Percentiles rank a stretch among this genome's conserved stretches.
These are phyloP conservation scores for Hydropsyche betteni DNA, from an alignment of 2,888 invertebrate species.

Conservation along the genomic window DNA sequence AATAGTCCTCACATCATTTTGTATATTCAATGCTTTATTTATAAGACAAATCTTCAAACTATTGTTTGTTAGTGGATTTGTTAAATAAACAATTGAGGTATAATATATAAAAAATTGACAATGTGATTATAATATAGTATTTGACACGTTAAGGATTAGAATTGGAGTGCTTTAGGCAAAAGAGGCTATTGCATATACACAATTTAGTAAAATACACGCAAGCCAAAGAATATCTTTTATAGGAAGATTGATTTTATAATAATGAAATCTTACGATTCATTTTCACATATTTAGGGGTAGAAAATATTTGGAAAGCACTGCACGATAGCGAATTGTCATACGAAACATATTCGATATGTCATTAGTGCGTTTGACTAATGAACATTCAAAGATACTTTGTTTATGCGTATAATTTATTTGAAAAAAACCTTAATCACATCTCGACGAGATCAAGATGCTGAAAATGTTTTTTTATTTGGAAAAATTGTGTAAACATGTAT, in stretches of 20 bases:
- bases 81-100: too few species aligned
- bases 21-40: too few species aligned
- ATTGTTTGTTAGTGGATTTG: too few species aligned
- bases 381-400: not conserved
- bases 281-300: slow-evolving; percentile 41
- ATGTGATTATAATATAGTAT: slow-evolving; percentile 47
- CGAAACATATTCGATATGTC: slow-evolving; percentile 25
- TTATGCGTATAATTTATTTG: slow-evolving; percentile 7
- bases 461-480: not conserved
- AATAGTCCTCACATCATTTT: not conserved
- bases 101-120: slow-evolving; percentile 26
- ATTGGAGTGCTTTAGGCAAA: slow-evolving; percentile 45
- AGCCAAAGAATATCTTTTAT: slow-evolving; percentile 40
- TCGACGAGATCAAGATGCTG: not conserved
- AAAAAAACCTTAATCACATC: not conserved
- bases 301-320: slow-evolving; percentile 41
- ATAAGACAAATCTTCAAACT: too few species aligned
- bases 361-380: slow-evolving; percentile 26
- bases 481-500: not conserved
- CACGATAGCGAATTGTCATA: slow-evolving; percentile 47
- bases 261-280: slow-evolving; percentile 13
- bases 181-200: slow-evolving; percentile 43
- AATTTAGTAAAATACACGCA: slow-evolving; percentile 45
- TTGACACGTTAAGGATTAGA: slow-evolving; percentile 41
- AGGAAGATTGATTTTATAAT: slow-evolving; percentile 43